A percentile compares a stretch with the other conserved stretches of the same genome.
These are phyloP conservation scores for Coecobrya sp. DNA, from an alignment of 2,888 invertebrate genomes.

Conservation along the genomic window DNA sequence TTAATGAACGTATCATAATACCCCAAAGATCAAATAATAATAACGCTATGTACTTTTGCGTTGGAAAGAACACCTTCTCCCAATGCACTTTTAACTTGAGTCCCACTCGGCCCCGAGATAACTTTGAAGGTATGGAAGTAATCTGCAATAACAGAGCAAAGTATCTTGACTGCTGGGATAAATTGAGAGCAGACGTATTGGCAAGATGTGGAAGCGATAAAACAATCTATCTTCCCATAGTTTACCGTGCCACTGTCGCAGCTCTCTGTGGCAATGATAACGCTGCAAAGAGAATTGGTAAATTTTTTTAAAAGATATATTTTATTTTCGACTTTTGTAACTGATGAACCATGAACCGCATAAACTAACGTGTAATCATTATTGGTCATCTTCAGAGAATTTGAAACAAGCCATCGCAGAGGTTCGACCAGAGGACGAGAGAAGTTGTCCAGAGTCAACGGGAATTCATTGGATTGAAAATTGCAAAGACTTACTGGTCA, in stretches of 20 bases:
- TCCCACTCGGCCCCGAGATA: neutral
- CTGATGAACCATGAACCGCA: too few species aligned
- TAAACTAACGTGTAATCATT: too few species aligned
- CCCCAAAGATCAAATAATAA: neutral
- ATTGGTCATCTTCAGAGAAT: conserved; percentile 46
- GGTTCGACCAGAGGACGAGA: neutral
- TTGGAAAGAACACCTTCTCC: conserved; percentile 2
- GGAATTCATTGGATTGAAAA: conserved; percentile 67
- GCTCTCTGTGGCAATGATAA: conserved; percentile 69
- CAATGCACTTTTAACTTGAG: conserved; percentile 19
- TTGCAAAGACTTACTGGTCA: conserved; percentile 26
- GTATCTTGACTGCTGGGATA: conserved; percentile 62
- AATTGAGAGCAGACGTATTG: conserved; percentile 18
- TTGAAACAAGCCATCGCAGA: conserved; percentile 35
- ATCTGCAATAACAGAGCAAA: conserved; percentile 50
- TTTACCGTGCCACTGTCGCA: conserved; percentile 43
- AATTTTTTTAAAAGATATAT: neutral
- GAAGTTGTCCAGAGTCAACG: conserved; percentile 41
- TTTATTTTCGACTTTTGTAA: neutral
- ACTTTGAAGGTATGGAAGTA: neutral
- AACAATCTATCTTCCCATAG: conserved; percentile 29
- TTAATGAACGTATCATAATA: too few species aligned
- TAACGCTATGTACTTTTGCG: neutral
- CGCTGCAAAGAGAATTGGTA: conserved; percentile 59
- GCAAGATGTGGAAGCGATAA: conserved; percentile 57